Evolutionary conservation across 2,888 invertebrate species (phyloP), one percentile per base, ranked within the genome.

Genomic region (Scaptomyza polygonia): DNA sequence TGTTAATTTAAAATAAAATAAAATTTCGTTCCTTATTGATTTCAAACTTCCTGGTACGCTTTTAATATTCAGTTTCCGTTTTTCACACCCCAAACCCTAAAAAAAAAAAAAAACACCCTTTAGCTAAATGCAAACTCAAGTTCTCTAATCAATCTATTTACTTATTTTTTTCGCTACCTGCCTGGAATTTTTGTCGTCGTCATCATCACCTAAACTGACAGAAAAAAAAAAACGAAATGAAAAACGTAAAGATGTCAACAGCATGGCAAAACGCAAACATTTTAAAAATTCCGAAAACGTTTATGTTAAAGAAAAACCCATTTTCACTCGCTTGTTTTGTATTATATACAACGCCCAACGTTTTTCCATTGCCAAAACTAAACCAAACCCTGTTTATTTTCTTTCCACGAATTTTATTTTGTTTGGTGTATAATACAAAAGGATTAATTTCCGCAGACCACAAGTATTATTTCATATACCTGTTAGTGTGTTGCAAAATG

Each of bases 211-310:
- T 48, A 4, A 4, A 39, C 53, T 36, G 49, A 1, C n/a, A 36
- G 5, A 7, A 14, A 14, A 16, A 16, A 9, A 8, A 16, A 16
- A 39, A 2, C 42, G 51, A 52, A 44, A 40, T 21, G 52, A 49
- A 47, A 44, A 47, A 3, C 9, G 7, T 7, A 25, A 36, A 59
- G 40, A 40, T 48, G 55, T 44, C 47, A 58, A 72, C 61, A 51
- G 63, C 53, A 70, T 44, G 40, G 42, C 14, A 36, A 52, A 65
- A 59, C 42, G 32, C 29, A 71, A 78, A 64, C 48, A 70, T 70
- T 76, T 84, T 84, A 49, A 69, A 63, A 81, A 84, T 84, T 78
- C 80, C 34, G 70, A 67, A 64, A 81, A 59, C 84, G 81, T 78
- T 80, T 63, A 45, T 2, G 16, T 7, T 12, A 21, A 6, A 18